phyloP scores from a whole-genome alignment of 2,888 invertebrate genomes.

The Stegana nigrithorax region DNA sequence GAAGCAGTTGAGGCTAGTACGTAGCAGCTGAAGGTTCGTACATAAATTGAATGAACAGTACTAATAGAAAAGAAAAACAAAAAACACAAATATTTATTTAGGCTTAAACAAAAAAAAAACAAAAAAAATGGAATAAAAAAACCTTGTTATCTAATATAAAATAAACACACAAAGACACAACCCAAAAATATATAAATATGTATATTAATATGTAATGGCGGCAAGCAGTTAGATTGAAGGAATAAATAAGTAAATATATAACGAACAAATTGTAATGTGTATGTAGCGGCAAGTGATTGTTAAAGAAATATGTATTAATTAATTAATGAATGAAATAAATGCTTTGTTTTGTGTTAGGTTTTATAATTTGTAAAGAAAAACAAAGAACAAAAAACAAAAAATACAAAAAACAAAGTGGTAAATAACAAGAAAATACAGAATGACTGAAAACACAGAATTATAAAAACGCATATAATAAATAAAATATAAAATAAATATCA shows the following conservation, averaged over 20 bases:
- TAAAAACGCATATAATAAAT: conserved; percentile 61
- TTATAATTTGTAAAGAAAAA: conserved; percentile 55
- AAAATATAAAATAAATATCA: conserved; percentile 41
- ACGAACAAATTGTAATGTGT: conserved; percentile 49
- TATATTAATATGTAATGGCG: conserved; percentile 35
- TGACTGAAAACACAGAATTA: conserved; percentile 65
- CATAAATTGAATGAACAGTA: conserved; percentile 36
- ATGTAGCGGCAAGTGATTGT: conserved; percentile 63
- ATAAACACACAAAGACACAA: background rate
- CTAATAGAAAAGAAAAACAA: conserved; percentile 23
- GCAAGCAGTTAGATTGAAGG: too few species aligned
- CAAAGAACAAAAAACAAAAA: conserved; percentile 46
- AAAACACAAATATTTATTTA: conserved; percentile 48
- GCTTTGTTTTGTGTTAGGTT: conserved; percentile 64
- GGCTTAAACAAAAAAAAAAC: conserved; percentile 39
- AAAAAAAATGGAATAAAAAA: conserved; percentile 27
- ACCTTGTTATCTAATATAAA: conserved; percentile 55
- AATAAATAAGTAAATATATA: background rate
- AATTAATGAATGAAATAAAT: conserved; percentile 29
- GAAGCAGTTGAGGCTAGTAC: background rate
- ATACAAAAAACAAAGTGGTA: conserved; percentile 50
- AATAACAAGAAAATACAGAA: conserved; percentile 60
- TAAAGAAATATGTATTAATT: conserved; percentile 37
- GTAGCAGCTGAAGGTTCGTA: too few species aligned
- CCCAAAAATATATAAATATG: conserved; percentile 27